phyloP scores from a whole-genome alignment of 1,140 invertebrate species.

The Rhynchophorus ferrugineus region DNA sequence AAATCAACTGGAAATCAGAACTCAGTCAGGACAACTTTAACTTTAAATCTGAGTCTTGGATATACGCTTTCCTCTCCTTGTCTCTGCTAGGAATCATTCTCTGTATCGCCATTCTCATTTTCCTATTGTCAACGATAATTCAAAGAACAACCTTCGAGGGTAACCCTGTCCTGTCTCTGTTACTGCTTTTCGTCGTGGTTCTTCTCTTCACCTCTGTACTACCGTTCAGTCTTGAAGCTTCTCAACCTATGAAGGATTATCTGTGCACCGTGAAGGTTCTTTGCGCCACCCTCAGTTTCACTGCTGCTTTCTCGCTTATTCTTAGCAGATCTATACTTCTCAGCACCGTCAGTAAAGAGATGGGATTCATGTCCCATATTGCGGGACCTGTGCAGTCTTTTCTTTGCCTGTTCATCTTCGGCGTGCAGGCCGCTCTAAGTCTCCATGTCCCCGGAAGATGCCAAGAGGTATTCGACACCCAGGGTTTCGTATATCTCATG shows the following conservation, averaged over 20 bases:
- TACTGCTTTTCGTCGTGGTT: slow-evolving; percentile 43
- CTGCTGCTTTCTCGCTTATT: slow-evolving; percentile 48
- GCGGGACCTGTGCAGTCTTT: slow-evolving; percentile 52
- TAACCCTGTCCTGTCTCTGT: slow-evolving; percentile 43
- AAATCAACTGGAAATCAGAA: slow-evolving; percentile 5
- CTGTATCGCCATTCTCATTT: slow-evolving; percentile 44
- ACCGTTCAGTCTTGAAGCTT: slow-evolving; percentile 46
- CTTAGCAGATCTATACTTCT: slow-evolving; percentile 50
- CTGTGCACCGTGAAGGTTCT: slow-evolving; percentile 36
- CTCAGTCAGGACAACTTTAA: not conserved
- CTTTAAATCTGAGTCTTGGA: slow-evolving; percentile 44
- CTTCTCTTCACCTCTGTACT: slow-evolving; percentile 48
- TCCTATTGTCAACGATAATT: slow-evolving; percentile 42
- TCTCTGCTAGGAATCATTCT: slow-evolving; percentile 43
- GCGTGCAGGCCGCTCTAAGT: slow-evolving; percentile 47
- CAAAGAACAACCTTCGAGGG: slow-evolving; percentile 45
- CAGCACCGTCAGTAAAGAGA: slow-evolving; percentile 49
- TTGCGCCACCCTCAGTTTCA: slow-evolving; percentile 46
- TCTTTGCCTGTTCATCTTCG: slow-evolving; percentile 48
- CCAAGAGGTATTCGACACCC: slow-evolving; percentile 38
- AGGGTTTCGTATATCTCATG: slow-evolving; percentile 42
- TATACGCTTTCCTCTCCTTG: slow-evolving; percentile 44
- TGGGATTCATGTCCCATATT: slow-evolving; percentile 53
- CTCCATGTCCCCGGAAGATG: slow-evolving; percentile 43
- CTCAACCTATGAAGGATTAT: slow-evolving; percentile 17